Evolutionary conservation across 2,888 invertebrate genomes (phyloP), one percentile per base, ranked within the genome.

Genomic region (Cephus spinipes): DNA sequence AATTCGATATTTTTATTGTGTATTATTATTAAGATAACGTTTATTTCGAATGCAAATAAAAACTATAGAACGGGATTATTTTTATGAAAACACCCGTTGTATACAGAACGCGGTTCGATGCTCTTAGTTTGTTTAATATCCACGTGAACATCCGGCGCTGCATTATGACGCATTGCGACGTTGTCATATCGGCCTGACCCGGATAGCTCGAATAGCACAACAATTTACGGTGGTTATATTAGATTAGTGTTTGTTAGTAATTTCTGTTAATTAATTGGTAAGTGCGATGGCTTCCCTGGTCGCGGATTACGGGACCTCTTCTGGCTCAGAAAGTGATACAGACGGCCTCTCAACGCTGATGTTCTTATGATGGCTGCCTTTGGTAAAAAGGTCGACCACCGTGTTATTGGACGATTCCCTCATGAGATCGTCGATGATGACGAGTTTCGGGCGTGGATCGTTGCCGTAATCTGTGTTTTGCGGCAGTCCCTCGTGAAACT

Each of bases 261-360:
- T 79, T 79, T 82, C 75, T 79, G 83, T 83, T 83, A 80, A 83
- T 80, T 81, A 83, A 80, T 82, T 81, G 68, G 76, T 83, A 84
- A 81, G 81, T 55, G 87, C 78, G 82, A 94, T 94, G 94, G 94
- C 94, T 91, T 95, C 95, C 87, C 92, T 95, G 83, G 93, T 95
- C 82, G 93, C 94, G 69, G 95, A 95, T 92, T 95, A 95, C 87
- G 95, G 94, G 76, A 92, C 92, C 85, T 93, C 93, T 79, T 92
- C 93, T 68, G 93, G 93, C 85, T 93, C 93, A 6, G 94, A 94
- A 69, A 93, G 92, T 82, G 93, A 93, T 74, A 82, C 85, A 31
- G 89, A 88, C 80, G 23, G 40, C 35, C 80, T 79, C 35, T 87
- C 87, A n/a, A n/a, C n/a, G n/a, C n/a, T n/a, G n/a, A n/a, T n/a